Conservation (phyloP, 2,113 vertebrate genomes). For the Drymodes brunneopygia region DNA sequence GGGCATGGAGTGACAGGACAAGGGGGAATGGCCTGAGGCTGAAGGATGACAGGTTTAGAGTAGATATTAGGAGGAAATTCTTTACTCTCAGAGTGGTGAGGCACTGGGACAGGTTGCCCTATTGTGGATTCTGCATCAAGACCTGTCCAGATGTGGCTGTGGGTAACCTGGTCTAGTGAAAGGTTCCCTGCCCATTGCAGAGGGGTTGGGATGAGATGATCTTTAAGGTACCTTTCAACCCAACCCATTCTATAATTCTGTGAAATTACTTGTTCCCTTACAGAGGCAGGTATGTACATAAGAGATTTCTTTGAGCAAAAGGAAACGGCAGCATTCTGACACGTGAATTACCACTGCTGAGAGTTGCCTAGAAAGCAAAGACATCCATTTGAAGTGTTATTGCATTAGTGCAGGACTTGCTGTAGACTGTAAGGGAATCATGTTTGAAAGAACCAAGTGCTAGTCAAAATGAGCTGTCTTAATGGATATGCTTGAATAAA, state of each 20-base stretch:
- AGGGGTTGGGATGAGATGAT: not conserved
- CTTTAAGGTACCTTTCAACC: not conserved
- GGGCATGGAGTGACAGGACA: too few species aligned
- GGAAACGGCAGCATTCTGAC: not conserved
- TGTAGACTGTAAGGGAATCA: not conserved
- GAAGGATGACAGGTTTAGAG: not conserved
- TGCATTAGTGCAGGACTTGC: not conserved
- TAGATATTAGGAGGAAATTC: too few species aligned
- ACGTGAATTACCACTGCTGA: not conserved
- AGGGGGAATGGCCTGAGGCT: not conserved
- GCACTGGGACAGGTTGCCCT: not conserved
- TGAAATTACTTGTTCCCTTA: not conserved
- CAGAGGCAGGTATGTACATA: not conserved
- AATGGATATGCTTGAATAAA: not conserved
- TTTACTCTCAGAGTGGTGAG: not conserved
- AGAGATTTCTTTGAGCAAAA: not conserved
- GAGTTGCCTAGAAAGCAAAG: not conserved
- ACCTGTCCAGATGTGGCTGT: too few species aligned
- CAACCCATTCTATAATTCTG: not conserved
- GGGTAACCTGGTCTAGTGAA: not conserved
- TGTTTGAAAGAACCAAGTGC: not conserved
- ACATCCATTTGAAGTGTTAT: accelerated
- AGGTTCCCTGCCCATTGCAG: not conserved
- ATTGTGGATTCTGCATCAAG: not conserved
- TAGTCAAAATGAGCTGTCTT: not conserved